phyloP scores from a whole-genome alignment of 1,140 invertebrate species.

The Drosophila lini region DNA sequence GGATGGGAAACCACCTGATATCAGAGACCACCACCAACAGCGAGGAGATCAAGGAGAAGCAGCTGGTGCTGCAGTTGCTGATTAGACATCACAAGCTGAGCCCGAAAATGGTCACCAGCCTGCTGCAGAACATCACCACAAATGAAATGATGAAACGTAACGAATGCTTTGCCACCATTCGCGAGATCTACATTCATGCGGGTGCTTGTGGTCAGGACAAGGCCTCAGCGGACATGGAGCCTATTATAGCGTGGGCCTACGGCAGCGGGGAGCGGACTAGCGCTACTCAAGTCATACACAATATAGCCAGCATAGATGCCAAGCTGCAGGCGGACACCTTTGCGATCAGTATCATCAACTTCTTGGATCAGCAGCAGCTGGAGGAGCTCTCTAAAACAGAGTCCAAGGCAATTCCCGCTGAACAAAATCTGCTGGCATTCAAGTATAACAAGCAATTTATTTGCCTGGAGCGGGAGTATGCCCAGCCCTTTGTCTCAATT shows the following conservation, averaged over 20 bases:
- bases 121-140: constrained; percentile 66
- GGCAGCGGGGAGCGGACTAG: constrained; percentile 46
- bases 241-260: constrained; percentile 67
- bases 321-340: constrained; percentile 70
- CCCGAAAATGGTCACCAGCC: constrained; percentile 20
- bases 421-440: constrained; percentile 45
- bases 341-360: constrained; percentile 77
- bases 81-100: constrained; percentile 59
- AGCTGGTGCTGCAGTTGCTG: constrained; percentile 54
- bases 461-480: constrained; percentile 41
- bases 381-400: constrained; percentile 14
- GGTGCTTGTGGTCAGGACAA: constrained; percentile 63
- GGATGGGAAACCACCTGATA: constrained; percentile 61
- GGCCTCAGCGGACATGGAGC: constrained; percentile 44
- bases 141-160: constrained; percentile 63
- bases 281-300: constrained; percentile 61
- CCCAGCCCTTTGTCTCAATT: constrained; percentile 1
- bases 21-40: constrained; percentile 47
- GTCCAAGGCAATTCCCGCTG: not conserved
- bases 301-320: constrained; percentile 65
- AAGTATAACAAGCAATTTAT: constrained; percentile 71
- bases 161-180: constrained; percentile 71
- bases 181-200: constrained; percentile 63
- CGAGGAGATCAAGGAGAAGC: constrained; percentile 66
- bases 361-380: constrained; percentile 62